These are phyloP conservation scores for Nilaparvata lugens DNA, from an alignment of 1,140 invertebrate species.

Conservation along the genomic window DNA sequence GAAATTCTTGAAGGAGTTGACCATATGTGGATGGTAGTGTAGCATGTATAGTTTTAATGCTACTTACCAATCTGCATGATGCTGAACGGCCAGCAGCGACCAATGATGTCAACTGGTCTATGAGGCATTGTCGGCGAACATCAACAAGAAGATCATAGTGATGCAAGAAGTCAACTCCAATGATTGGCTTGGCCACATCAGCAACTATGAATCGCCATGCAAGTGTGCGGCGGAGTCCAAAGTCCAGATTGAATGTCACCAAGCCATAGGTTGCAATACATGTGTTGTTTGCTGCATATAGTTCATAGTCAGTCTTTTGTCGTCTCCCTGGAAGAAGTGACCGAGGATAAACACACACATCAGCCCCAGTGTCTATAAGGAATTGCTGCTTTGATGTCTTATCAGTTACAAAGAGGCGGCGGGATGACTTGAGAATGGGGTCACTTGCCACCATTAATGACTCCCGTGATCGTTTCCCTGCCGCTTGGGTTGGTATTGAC, in stretches of 20 bases:
- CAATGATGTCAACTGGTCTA: too few species aligned
- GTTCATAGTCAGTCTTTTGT: conserved; percentile 29
- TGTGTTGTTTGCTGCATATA: conserved; percentile 32
- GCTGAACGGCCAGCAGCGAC: too few species aligned
- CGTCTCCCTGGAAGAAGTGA: conserved; percentile 16
- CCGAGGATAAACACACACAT: neutral
- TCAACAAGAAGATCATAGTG: too few species aligned
- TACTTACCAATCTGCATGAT: too few species aligned
- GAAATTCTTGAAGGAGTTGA: too few species aligned
- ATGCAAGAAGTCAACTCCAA: conserved; percentile 36
- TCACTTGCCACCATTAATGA: conserved; percentile 5
- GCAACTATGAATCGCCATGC: conserved; percentile 36
- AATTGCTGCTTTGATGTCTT: too few species aligned
- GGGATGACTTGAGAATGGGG: neutral
- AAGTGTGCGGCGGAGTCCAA: conserved; percentile 31
- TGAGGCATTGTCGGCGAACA: too few species aligned
- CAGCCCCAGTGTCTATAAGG: too few species aligned
- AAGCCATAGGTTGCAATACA: too few species aligned
- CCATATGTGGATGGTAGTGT: too few species aligned
- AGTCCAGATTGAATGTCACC: conserved; percentile 26
- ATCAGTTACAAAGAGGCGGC: conserved; percentile 25
- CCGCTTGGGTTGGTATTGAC: conserved; percentile 1
- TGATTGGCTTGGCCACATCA: conserved; percentile 32
- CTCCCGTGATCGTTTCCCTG: conserved; percentile 15
- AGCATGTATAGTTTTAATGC: too few species aligned